Percentiles rank a stretch among this genome's conserved stretches.
phyloP scores from a whole-genome alignment of 2,113 vertebrate species.

The Gambusia affinis region DNA sequence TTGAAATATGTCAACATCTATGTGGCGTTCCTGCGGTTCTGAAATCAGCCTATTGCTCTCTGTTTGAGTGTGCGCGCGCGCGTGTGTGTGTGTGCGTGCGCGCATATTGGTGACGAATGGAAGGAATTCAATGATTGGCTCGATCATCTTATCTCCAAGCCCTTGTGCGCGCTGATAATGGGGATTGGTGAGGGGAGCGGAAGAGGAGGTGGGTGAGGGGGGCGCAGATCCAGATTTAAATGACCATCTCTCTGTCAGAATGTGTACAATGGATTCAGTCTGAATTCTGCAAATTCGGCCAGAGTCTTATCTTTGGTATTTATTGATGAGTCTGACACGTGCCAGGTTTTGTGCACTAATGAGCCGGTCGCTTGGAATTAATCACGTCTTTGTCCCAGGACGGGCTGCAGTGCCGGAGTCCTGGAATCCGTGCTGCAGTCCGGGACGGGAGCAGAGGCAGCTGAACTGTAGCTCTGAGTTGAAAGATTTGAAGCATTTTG shows the following conservation, averaged over 20 bases:
- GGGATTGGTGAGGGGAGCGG: too few relatives aligned
- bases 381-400: conserved; percentile 54
- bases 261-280: conserved; percentile 1
- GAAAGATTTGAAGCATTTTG: background rate
- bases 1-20: conserved; percentile 42
- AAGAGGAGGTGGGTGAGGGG: background rate
- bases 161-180: conserved; percentile 23
- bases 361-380: background rate
- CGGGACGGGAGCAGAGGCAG: conserved; percentile 45
- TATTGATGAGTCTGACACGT: background rate
- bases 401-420: conserved; percentile 14
- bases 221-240: conserved; percentile 20
- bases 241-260: conserved; percentile 6
- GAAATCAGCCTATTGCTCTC: conserved; percentile 17
- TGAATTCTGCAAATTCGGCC: conserved; percentile 13
- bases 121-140: conserved; percentile 3
- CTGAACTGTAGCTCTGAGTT: background rate
- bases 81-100: background rate
- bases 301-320: background rate
- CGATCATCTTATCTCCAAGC: conserved; percentile 27
- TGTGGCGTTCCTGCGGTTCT: conserved; percentile 51
- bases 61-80: conserved; percentile 1
- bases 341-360: background rate
- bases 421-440: conserved; percentile 32
- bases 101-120: conserved; percentile 21